Evolutionary conservation across 2,113 vertebrate genomes (phyloP), one percentile per base, ranked within the genome.

Genomic region (Heteronetta atricapilla): DNA sequence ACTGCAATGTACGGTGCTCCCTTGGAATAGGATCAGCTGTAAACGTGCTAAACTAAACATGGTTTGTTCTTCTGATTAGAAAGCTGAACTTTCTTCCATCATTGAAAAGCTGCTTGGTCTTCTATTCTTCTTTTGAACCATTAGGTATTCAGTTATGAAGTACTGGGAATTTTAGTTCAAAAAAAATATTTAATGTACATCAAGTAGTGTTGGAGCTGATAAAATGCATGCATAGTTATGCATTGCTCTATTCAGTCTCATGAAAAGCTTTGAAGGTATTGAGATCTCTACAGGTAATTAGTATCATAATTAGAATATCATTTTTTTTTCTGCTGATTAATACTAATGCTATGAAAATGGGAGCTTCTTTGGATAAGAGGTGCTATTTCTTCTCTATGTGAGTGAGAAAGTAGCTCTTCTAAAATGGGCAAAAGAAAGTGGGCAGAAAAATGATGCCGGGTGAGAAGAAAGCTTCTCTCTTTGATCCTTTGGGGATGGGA

Each of bases 251-350:
- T 75, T 89, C 48, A 23, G 93, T 84, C 83, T 81, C 69, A 20
- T 40, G 85, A 48, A 75, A 20, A 62, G 66, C 80, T 97, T 93
- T 94, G 90, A 91, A 95, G 76, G 60, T 84, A 81, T 78, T 72
- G 76, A 78, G 38, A 84, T 67, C 34, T 90, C 73, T n/a, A 81
- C 64, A 67, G 92, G 82, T 60, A 78, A 88, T 94, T 93, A 84
- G 48, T 88, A 52, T 83, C 6, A 1, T 75, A 86, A 93, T 91
- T 91, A 91, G 90, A 94, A 75, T 95, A 88, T 81, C 21, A 21
- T 26, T 38, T 38, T 77, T 86, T 78, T 94, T 93, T 67, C 85
- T 91, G 68, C 76, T 94, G 77, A 95, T 90, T 94, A 90, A 83
- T 86, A 83, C 85, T 95, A 93, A 86, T 76, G 38, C 72, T 56